Evolutionary conservation across 2,113 vertebrate species (phyloP).

Genomic region (Nannospalax galili): DNA sequence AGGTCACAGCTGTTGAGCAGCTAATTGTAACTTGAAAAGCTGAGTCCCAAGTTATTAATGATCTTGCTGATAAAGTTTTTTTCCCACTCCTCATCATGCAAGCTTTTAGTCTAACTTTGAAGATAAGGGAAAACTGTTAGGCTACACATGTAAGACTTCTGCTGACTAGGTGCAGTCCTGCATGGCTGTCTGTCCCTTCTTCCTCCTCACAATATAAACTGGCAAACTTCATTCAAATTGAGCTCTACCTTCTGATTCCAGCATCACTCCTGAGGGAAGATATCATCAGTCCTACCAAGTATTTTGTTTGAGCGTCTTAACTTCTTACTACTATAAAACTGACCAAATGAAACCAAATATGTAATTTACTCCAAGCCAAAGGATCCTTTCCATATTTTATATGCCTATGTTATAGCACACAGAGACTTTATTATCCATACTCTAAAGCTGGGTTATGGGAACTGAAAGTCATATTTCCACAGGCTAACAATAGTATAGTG

Average conservation of each 20-base stretch:
- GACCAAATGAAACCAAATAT: slow-evolving; percentile 44
- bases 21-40: slow-evolving; percentile 78
- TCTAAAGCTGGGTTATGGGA: not conserved
- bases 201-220: not conserved
- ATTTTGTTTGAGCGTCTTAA: slow-evolving; percentile 31
- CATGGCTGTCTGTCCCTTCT: not conserved
- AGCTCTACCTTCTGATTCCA: slow-evolving; percentile 36
- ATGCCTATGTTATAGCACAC: not conserved
- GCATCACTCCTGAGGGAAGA: slow-evolving; percentile 40
- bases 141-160: slow-evolving; percentile 27
- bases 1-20: slow-evolving; percentile 80
- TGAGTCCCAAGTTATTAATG: slow-evolving; percentile 76
- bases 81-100: not conserved
- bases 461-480: slow-evolving; percentile 29
- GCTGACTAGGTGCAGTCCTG: not conserved
- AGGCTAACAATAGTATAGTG: not conserved
- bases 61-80: slow-evolving; percentile 75
- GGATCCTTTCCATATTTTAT: not conserved
- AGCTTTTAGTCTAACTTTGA: slow-evolving; percentile 63
- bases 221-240: slow-evolving; percentile 57
- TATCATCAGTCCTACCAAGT: not conserved
- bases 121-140: slow-evolving; percentile 57
- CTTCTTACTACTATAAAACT: slow-evolving; percentile 26
- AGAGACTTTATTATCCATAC: not conserved
- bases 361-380: slow-evolving; percentile 32